Evolutionary conservation across 2,888 invertebrate species (phyloP).

Genomic region (Antheraea assamensis): DNA sequence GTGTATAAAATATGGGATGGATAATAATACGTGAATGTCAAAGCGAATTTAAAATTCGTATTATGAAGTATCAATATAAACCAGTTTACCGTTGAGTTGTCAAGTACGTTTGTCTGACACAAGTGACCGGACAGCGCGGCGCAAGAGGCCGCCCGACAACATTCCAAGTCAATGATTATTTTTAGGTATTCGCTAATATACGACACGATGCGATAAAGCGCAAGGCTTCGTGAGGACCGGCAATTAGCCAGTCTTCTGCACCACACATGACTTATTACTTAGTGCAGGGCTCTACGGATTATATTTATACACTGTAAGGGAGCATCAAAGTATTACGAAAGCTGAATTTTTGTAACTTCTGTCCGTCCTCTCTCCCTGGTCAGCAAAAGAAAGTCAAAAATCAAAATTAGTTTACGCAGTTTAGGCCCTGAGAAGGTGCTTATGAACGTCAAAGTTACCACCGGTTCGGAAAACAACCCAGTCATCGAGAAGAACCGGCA

Average conservation of each 20-base stretch:
- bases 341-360: no score
- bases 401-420: no score
- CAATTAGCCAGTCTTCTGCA: not conserved
- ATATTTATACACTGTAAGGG: no score
- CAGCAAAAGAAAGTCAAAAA: no score
- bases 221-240: slow-evolving; percentile 6
- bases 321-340: no score
- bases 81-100: slow-evolving; percentile 38
- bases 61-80: slow-evolving; percentile 26
- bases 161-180: slow-evolving; percentile 59
- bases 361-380: no score
- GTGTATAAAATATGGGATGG: no score
- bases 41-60: not conserved
- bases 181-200: slow-evolving; percentile 55
- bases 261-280: not conserved
- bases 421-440: no score
- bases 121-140: slow-evolving; percentile 41
- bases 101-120: slow-evolving; percentile 22
- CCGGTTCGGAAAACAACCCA: no score
- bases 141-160: slow-evolving; percentile 53
- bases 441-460: no score
- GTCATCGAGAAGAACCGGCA: no score
- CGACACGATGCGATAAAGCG: slow-evolving; percentile 21
- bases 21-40: not conserved
- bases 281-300: no score